phyloP scores from a whole-genome alignment of 2,888 invertebrate genomes.

The Volucella inflata region DNA sequence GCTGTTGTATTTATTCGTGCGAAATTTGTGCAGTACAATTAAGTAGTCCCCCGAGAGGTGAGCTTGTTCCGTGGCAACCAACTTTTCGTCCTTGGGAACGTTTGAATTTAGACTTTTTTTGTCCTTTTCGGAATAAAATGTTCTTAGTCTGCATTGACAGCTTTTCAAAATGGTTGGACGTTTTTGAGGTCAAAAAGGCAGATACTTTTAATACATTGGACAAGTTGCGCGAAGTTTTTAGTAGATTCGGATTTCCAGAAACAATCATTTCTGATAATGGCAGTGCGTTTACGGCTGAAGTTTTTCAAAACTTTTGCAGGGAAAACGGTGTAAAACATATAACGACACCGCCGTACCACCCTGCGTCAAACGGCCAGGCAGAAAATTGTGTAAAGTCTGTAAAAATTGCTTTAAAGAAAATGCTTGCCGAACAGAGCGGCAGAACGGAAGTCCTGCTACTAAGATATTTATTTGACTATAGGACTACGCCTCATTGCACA shows the following conservation, averaged over 20 bases:
- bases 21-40: background rate
- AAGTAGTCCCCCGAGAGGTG: background rate
- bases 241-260: slow-evolving; percentile 15
- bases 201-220: background rate
- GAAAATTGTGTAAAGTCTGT: no score
- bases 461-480: no score
- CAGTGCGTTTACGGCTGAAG: slow-evolving; percentile 9
- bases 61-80: slow-evolving; percentile 1
- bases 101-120: no score
- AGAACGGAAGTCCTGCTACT: no score
- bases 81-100: no score
- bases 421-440: background rate
- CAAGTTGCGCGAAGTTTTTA: slow-evolving; percentile 4
- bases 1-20: background rate
- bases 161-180: no score
- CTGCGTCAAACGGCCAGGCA: no score
- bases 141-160: no score
- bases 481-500: no score
- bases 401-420: background rate
- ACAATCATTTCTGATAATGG: slow-evolving; percentile 8
- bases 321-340: slow-evolving; percentile 3
- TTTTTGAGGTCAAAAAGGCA: no score
- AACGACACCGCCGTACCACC: no score
- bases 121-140: no score
- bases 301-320: background rate